Base-by-base conservation (phyloP, 2,797 vertebrate genomes). In the Ptychobarbus kaznakovi region DNA sequence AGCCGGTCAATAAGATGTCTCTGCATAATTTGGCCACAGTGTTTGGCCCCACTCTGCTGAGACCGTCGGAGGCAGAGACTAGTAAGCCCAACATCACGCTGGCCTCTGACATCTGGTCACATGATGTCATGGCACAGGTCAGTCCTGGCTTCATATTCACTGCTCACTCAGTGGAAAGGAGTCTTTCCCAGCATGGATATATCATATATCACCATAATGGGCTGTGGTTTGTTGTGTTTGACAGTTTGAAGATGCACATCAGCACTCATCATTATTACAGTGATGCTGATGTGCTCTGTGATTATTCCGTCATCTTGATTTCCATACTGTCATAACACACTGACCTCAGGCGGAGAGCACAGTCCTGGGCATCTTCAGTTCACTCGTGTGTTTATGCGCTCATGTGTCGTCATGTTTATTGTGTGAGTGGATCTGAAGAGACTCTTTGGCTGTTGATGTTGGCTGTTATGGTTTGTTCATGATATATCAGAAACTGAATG, bases 121-220 rank as follows among this genome's bases (percentile, higher is more conserved):
- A 99, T 0, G 98, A 99, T 22, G 98, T 99, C 91, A 99, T 99
- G 98, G 97, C 97, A 20, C 98, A 99, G 97, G 98, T 99, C 93
- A 86, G 80, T 42, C 28, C 61, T 49, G 25, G 6, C 42, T 76
- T 68, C n/a, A 76, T 3, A 22, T 10, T 22, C 35, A 53, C 28
- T 66, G 18, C 63, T 11, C 76, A 63, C 35, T n/a, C 56, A n/a
- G 22, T 68, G 61, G 86, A 75, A 82, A 88, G 89, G 84, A 88
- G 84, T 86, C 88, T 87, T 77, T 51, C 87, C 87, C 69, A 88
- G 80, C 88, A 79, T 89, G 81, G 1, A 80, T 46, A 25, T 38
- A 16, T 28, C 49, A 25, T 56, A 25, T 12, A 20, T 72, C 66
- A 58, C n/a, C 42, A 13, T 72, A 28, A 58, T 20, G 80, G 22